Percentiles rank a stretch among this genome's conserved stretches.
Conservation (phyloP, 2,797 vertebrate genomes). For the Glossophaga mutica region DNA sequence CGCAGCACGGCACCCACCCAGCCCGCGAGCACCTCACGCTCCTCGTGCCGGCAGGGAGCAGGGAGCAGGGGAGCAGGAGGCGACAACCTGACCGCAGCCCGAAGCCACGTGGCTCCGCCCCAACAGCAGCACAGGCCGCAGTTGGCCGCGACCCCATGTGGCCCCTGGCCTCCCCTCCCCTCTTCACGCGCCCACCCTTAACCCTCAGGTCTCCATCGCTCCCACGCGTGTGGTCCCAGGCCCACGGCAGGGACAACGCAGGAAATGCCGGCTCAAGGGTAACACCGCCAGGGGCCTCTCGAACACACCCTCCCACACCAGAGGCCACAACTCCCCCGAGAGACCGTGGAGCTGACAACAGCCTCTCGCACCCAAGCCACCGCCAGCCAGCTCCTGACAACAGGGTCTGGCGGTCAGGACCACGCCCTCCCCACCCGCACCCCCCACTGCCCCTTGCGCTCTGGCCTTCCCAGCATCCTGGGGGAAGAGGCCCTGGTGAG, state of each 20-base stretch:
- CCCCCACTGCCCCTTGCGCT: fast-evolving
- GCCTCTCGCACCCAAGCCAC: not conserved
- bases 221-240: not conserved
- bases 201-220: not conserved
- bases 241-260: not conserved
- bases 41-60: too few species aligned
- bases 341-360: not conserved
- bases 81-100: fast-evolving
- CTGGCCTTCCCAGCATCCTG: not conserved
- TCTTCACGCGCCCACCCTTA: not conserved
- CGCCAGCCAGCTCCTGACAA: not conserved
- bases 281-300: not conserved
- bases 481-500: not conserved
- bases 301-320: not conserved
- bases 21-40: fast-evolving
- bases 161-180: not conserved
- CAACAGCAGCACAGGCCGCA: fast-evolving
- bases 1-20: not conserved
- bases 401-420: not conserved
- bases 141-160: not conserved
- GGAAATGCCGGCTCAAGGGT: not conserved
- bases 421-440: too few species aligned
- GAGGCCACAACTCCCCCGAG: not conserved
- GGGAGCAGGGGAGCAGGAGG: not conserved
- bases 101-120: not conserved